Percentiles rank a stretch among this genome's conserved stretches.
Conservation (phyloP, 1,140 invertebrate genomes). For the Sesamia nonagrioides region DNA sequence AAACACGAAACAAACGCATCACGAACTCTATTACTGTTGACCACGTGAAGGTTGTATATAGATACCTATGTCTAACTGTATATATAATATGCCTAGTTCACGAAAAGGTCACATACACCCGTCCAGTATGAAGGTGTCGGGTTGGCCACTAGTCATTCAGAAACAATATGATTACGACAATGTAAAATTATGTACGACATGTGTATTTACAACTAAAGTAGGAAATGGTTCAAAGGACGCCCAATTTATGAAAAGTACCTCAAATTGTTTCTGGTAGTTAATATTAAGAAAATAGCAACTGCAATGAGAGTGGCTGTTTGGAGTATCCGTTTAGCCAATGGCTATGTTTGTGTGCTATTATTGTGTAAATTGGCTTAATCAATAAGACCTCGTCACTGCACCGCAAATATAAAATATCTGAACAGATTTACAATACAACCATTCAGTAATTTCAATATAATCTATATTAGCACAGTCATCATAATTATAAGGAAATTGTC, state of each 20-base stretch:
- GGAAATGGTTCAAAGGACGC: background rate
- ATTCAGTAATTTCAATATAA: too few relatives aligned
- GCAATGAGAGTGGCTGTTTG: constrained; percentile 1
- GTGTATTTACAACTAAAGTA: background rate
- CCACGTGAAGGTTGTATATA: constrained; percentile 20
- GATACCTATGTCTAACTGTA: background rate
- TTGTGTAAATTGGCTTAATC: background rate
- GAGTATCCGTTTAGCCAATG: background rate
- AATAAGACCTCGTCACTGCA: background rate
- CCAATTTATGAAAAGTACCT: background rate
- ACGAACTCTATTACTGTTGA: constrained; percentile 31
- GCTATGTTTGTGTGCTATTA: background rate
- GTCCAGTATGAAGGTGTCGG: background rate
- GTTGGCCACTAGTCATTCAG: background rate
- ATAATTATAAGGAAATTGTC: too few relatives aligned
- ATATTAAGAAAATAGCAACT: background rate
- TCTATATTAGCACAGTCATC: too few relatives aligned
- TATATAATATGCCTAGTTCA: constrained; percentile 11
- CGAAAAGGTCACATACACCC: background rate
- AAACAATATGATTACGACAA: background rate
- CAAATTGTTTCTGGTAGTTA: background rate
- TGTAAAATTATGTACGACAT: background rate
- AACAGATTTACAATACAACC: too few relatives aligned
- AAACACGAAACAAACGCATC: constrained; percentile 42
- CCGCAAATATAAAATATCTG: too few relatives aligned